Base-by-base conservation (phyloP, 2,113 vertebrate genomes). In the Theropithecus gelada region DNA sequence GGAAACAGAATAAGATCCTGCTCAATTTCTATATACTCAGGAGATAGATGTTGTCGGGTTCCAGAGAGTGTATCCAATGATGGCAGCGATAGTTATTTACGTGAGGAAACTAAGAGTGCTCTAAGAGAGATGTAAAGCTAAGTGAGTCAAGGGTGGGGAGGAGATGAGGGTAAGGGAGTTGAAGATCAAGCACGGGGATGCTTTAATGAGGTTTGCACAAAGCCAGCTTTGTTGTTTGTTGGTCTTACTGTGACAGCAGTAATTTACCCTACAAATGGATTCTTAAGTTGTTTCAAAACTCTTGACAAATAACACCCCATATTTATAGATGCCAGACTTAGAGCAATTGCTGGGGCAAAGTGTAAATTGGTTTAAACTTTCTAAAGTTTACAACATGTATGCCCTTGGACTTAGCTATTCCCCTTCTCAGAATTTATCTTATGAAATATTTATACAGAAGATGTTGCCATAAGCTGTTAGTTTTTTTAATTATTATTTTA, bases 201-300 rank as follows among this genome's bases (percentile, higher is more conserved):
- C 40, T 76, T 38, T 38, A 40, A 68, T 45, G 57, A 82, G 3
- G 11, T 72, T 57, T 68, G 9, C 48, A 73, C 20, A 55, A 59
- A 85, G 72, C 40, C 38, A 6, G 30, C 23, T 52, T 70, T 25
- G 43, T 18, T 48, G 23, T 43, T 18, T 38, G 6, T 38, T 70
- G 43, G 8, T 92, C 43, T 64, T n/a, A 50, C 27, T 30, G 45
- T 32, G 3, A n/a, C 45, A 68, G 32, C 22, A 43, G 52, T 52
- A 38, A 85, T 38, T 83, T 88, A 23, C 38, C 40, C 80, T 59
- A 25, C 48, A 89, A 79, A 70, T 59, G 66, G 35, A 75, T 76
- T 57, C 91, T 91, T 59, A 93, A 61, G 64, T 88, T 78, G 78
- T 88, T 89, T 57, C 38, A 83, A 88, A 94, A 52, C 50, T 70